Base-by-base conservation (phyloP, 2,888 invertebrate species). In the Acanthosepion esculentum region DNA sequence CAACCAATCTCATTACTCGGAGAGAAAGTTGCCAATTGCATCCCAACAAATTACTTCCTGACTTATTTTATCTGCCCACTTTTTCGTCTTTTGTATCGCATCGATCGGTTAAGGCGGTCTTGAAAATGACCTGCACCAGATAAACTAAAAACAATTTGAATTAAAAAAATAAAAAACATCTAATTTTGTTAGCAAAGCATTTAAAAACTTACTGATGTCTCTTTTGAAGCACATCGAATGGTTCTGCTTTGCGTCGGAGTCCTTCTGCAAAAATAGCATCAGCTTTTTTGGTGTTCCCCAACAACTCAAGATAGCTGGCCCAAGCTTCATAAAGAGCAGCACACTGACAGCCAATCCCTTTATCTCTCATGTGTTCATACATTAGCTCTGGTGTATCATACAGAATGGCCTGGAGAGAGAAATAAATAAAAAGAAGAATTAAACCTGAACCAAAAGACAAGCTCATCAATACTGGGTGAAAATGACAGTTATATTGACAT, bases 321-420 rank as follows among this genome's bases (percentile, higher is more conserved):
- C 99, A 99, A 26, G 98, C 98, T 96, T 98, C 98, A 97, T 99
- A 99, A 97, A 99, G 98, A 96, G 98, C 98, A 0, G 99, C 98
- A 95, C 98, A 98, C 97, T 98, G 98, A 55, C 98, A 95, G 55
- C 99, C 99, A 96, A 99, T 98, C 64, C 98, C 98, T 97, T 98
- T 98, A 95, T 98, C 98, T 96, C 98, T 98, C 97, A 99, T 98
- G 97, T 98, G 98, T 97, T 98, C 98, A 97, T 98, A 99, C 95
- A 99, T 96, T 92, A 97, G 97, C 26, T 97, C 94, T 8, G 97
- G 97, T 48, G 98, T 97, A 98, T 95, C 96, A 94, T 96, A 96
- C 20, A 96, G 94, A 91, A 96, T 96, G 4, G 97, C 96, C 97
- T 97, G 95, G 53, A 96, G 50, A 94, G 94, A 94, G 94, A 93